Percentiles rank a stretch among this genome's conserved stretches.
phyloP scores from a whole-genome alignment of 2,888 invertebrate species.

The Microctonus aethiopoides region DNA sequence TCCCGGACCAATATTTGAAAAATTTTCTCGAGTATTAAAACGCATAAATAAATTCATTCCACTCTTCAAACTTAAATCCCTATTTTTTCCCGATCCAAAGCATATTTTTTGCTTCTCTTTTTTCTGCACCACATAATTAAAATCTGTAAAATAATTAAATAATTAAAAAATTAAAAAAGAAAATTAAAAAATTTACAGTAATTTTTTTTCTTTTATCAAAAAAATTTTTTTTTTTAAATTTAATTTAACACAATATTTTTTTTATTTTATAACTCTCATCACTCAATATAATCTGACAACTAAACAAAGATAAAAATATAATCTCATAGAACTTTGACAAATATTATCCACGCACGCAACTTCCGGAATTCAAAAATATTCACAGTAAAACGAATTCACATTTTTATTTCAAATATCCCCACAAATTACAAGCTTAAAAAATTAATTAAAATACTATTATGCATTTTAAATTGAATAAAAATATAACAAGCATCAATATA shows the following conservation, averaged over 20 bases:
- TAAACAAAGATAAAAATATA: background rate
- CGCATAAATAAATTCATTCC: conserved; percentile 56
- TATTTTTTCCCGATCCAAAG: conserved; percentile 56
- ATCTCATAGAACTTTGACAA: background rate
- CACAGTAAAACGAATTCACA: background rate
- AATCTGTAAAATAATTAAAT: conserved; percentile 50
- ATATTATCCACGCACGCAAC: background rate
- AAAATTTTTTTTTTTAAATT: too few relatives aligned
- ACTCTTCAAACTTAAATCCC: conserved; percentile 51
- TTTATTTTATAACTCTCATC: background rate
- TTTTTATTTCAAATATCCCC: background rate
- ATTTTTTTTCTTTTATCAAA: background rate
- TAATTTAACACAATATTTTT: background rate
- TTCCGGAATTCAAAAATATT: background rate
- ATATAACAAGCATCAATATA: background rate
- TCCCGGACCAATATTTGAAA: conserved; percentile 52
- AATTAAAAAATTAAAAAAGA: too few relatives aligned
- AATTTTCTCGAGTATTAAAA: conserved; percentile 49
- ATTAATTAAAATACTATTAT: background rate
- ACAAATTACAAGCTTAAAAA: background rate
- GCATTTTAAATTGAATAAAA: background rate
- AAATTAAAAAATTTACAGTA: too few relatives aligned
- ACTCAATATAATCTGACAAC: background rate
- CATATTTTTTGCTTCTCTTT: conserved; percentile 55
- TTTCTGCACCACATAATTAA: conserved; percentile 53